Conservation (phyloP, 1,140 invertebrate species). For the Sinella curviseta region DNA sequence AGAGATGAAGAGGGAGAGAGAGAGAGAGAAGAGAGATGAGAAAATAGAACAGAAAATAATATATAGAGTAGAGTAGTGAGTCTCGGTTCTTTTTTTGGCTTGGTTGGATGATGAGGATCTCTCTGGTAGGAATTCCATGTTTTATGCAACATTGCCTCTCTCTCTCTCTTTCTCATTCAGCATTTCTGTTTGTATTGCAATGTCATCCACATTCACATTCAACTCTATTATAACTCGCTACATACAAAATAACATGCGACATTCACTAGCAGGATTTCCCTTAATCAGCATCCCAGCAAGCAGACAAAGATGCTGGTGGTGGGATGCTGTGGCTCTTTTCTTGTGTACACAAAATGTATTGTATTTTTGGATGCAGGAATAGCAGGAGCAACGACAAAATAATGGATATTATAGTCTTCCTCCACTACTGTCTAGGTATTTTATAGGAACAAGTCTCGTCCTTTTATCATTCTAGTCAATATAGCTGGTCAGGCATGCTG, state of each 20-base stretch:
- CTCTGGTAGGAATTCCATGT: neutral
- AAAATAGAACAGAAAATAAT: no score
- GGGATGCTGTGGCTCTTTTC: neutral
- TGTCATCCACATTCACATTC: neutral
- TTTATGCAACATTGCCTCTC: constrained; percentile 14
- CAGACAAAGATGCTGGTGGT: neutral
- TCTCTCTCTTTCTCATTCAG: neutral
- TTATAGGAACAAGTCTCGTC: neutral
- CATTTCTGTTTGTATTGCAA: neutral
- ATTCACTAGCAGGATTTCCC: no score
- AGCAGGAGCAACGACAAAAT: no score
- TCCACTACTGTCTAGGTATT: no score
- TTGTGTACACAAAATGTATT: neutral
- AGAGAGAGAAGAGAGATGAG: neutral
- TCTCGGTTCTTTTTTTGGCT: neutral
- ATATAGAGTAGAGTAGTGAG: no score
- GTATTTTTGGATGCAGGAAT: no score
- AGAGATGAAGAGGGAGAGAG: neutral
- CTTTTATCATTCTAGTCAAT: neutral
- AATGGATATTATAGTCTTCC: no score
- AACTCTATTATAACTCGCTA: neutral
- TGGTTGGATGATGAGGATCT: neutral
- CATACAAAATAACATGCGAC: neutral
- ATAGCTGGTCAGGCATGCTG: neutral
- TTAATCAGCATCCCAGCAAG: neutral